Base-by-base conservation (phyloP, 1,140 invertebrate genomes). In the Anadara kagoshimensis region DNA sequence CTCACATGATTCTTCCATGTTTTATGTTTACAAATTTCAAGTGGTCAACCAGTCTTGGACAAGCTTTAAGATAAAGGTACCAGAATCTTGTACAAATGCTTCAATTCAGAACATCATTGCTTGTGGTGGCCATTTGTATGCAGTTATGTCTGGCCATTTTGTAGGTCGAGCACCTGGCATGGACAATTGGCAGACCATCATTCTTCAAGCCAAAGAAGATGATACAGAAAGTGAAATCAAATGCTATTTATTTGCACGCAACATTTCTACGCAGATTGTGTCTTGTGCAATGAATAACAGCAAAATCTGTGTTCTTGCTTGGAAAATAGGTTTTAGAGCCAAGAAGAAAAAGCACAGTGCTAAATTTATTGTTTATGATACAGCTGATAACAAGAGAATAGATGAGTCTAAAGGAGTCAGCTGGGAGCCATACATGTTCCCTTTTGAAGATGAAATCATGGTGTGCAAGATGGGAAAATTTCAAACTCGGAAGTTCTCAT, bases 271-370 rank as follows among this genome's bases (percentile, higher is more conserved):
- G 14, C 70, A 81, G 41, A 36, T 83, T 8, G 58, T 57, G 5
- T 66, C 69, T 16, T 69, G 69, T 59, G 58, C 61, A 3, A 66
- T 79, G 10, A 65, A 73, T 14, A 70, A 76, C 14, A 64, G 66
- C 12, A 69, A 79, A 43, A 71, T 85, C n/a, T 83, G 78, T 74
- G 70, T 85, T 0, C 20, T 79, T 45, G 81, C 75, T 29, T 76
- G 58, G 69, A 85, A 85, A 68, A 68, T 65, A 29, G 73, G 75
- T 5, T 47, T 51, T 14, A 70, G 53, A 10, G 66, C 66, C 16
- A 76, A 69, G 20, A 69, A 59, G 20, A 64, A 53, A 45, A 66
- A 72, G 18, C 47, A 76, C 12, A 63, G 49, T 63, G 61, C 68
- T 24, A 67, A 72, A 53, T 78, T 78, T 61, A 45, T 79, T 24